Evolutionary conservation across 2,888 invertebrate genomes (phyloP), one percentile per base, ranked within the genome.

Genomic region (Bimastos eiseni): DNA sequence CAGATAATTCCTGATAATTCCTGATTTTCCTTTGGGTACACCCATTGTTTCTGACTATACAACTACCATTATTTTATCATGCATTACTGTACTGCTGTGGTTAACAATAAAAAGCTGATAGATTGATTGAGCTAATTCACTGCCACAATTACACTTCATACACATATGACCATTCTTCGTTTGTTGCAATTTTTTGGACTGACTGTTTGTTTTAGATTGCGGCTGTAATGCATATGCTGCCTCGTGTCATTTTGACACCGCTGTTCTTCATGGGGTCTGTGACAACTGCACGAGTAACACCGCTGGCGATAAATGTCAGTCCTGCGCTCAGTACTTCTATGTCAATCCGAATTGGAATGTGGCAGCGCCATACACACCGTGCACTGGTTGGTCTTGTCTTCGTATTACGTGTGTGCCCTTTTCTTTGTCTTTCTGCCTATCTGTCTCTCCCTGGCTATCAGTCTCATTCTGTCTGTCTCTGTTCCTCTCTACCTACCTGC

Each of bases 141-240:
- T 41, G 17, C 41, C 41, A 41, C 41, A 49, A 21, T n/a, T 70
- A n/a, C n/a, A 70, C 13, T n/a, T 70, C 0, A 17, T n/a, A 49
- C 49, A 49, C 24, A 21, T n/a, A 70, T n/a, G 70, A 70, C 70
- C 70, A 36, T 36, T 86, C 33, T 24, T 86, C 11, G 86, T 86
- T 86, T 36, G 86, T 36, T 37, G 24, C 21, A 36, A 19, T 86
- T 86, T 37, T 86, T 86, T n/a, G 0, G 21, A 34, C 86, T 86
- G 34, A 6, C 36, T 34, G 21, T 24, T 86, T 86, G 19, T 36
- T 86, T 36, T 86, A 93, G 93, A 90, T 21, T 93, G 93, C 91
- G 90, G 90, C 83, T 93, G 93, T 90, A 93, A 92, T 88, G 92
- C 86, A 34, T 92, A 92, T 37, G 91, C 93, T 2, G 86, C 49